Evolutionary conservation across 1,140 invertebrate genomes (phyloP).

Genomic region (Dreissena polymorpha): DNA sequence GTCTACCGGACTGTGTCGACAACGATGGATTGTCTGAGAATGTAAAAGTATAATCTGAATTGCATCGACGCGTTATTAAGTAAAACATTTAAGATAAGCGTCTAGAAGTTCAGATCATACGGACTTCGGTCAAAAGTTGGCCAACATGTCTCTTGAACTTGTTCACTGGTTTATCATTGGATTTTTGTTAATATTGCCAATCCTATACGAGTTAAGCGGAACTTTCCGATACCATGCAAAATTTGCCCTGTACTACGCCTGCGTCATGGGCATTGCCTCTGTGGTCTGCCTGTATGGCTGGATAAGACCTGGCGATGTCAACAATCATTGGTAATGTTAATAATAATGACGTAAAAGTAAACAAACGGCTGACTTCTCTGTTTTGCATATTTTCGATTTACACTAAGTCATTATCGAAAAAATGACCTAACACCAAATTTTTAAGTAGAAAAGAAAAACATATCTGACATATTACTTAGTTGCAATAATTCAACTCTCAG

Average conservation of each 20-base stretch:
- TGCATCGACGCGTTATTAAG: too few relatives aligned
- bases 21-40: too few relatives aligned
- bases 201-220: conserved; percentile 62
- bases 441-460: too few relatives aligned
- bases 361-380: too few relatives aligned
- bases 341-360: too few relatives aligned
- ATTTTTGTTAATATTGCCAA: conserved; percentile 62
- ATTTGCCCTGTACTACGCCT: conserved; percentile 63
- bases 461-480: too few relatives aligned
- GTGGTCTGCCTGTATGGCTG: conserved; percentile 54
- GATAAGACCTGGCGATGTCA: conserved; percentile 61
- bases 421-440: too few relatives aligned
- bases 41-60: too few relatives aligned
- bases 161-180: conserved; percentile 63
- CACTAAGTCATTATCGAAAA: too few relatives aligned
- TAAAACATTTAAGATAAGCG: not conserved
- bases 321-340: conserved; percentile 59
- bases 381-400: too few relatives aligned
- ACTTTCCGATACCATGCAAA: conserved; percentile 70
- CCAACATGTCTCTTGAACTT: conserved; percentile 64
- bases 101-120: conserved; percentile 4
- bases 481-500: too few relatives aligned
- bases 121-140: conserved; percentile 16
- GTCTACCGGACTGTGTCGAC: too few relatives aligned
- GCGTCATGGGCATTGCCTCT: conserved; percentile 51